A percentile compares a stretch with the other conserved stretches of the same genome.
Evolutionary conservation across 1,140 invertebrate genomes (phyloP).

Genomic region (Patella vulgata): DNA sequence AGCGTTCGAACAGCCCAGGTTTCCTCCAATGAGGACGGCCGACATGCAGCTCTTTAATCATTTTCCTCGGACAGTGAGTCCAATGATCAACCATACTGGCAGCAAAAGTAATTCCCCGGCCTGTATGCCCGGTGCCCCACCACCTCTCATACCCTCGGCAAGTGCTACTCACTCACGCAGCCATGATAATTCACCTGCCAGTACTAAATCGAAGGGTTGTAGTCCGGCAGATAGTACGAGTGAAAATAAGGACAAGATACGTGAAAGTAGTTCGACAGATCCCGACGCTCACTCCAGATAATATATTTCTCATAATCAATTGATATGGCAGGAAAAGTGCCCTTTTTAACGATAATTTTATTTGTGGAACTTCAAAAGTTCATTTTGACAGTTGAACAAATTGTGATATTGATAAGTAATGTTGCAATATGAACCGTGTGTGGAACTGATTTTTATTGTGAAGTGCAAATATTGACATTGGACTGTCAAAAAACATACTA

Average conservation of each 20-base stretch:
- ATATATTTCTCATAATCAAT: too few species aligned
- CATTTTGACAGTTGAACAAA: too few species aligned
- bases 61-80: conserved; percentile 44
- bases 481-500: too few species aligned
- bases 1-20: conserved; percentile 32
- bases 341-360: too few species aligned
- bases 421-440: too few species aligned
- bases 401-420: too few species aligned
- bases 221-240: conserved; percentile 42
- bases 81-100: conserved; percentile 37
- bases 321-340: too few species aligned
- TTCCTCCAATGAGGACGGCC: conserved; percentile 21
- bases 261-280: conserved; percentile 45
- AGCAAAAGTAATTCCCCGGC: conserved; percentile 40
- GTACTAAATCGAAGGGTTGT: conserved; percentile 47
- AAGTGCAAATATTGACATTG: too few species aligned
- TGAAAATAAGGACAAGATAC: conserved; percentile 42
- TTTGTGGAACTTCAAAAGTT: too few species aligned
- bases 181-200: conserved; percentile 50
- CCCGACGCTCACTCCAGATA: conserved; percentile 46
- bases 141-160: conserved; percentile 40
- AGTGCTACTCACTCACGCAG: conserved; percentile 39
- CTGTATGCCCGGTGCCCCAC: conserved; percentile 23
- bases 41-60: conserved; percentile 29
- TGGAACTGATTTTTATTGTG: too few species aligned